These are phyloP conservation scores for Amphiprion ocellaris DNA, from an alignment of 2,113 vertebrate species.

Conservation along the genomic window DNA sequence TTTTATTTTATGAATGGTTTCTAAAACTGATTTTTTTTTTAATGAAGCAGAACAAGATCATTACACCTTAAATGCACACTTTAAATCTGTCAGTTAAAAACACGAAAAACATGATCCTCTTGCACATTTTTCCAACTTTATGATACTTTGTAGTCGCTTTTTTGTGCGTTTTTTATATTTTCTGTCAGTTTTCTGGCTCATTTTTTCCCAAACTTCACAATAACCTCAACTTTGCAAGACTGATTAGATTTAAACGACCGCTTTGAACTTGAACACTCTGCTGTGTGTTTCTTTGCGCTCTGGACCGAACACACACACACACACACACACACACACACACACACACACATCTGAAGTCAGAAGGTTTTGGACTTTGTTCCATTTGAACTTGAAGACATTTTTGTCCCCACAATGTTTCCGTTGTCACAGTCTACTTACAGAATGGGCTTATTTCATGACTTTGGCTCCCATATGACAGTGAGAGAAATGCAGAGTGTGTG, in stretches of 20 bases:
- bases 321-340: too few relatives aligned
- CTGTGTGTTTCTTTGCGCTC: neutral
- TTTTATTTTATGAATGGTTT: too few relatives aligned
- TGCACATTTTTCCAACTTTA: too few relatives aligned
- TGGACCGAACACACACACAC: neutral
- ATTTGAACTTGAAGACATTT: conserved; percentile 55
- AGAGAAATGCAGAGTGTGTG: conserved; percentile 47
- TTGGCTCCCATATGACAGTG: conserved; percentile 67
- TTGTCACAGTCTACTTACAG: conserved; percentile 65
- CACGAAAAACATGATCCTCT: too few relatives aligned
- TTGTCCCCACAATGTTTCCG: conserved; percentile 66
- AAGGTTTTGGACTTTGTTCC: conserved; percentile 45
- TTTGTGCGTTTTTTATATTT: neutral
- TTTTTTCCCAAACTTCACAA: neutral
- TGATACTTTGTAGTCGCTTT: too few relatives aligned
- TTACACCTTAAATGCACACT: neutral
- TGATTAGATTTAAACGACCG: conserved; percentile 1
- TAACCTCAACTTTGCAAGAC: neutral
- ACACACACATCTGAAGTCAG: conserved; percentile 1
- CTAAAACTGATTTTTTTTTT: too few relatives aligned
- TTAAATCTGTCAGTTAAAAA: neutral
- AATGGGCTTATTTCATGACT: conserved; percentile 68
- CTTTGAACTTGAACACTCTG: conserved; percentile 28
- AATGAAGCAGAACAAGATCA: neutral
- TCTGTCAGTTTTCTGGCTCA: neutral